Evolutionary conservation across 2,113 vertebrate genomes (phyloP).

Genomic region (Zosterops hypoxanthus): DNA sequence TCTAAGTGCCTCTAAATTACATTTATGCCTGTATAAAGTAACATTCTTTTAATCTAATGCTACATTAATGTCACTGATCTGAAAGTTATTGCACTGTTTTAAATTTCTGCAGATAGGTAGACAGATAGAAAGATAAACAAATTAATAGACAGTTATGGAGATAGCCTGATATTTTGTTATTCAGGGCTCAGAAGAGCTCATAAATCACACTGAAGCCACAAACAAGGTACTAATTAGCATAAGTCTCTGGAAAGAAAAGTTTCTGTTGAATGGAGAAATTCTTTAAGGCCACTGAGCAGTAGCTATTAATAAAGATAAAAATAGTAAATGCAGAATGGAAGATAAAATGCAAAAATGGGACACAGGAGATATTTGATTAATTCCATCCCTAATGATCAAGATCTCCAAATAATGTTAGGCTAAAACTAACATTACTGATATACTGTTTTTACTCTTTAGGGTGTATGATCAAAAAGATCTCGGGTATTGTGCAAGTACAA

Average conservation of each 20-base stretch:
- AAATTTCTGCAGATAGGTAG: slow-evolving; percentile 77
- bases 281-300: slow-evolving; percentile 65
- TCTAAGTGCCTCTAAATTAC: slow-evolving; percentile 84
- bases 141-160: slow-evolving; percentile 77
- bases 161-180: slow-evolving; percentile 68
- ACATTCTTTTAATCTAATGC: slow-evolving; percentile 83
- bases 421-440: slow-evolving; percentile 63
- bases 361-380: slow-evolving; percentile 61
- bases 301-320: slow-evolving; percentile 67
- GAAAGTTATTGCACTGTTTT: slow-evolving; percentile 76
- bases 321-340: slow-evolving; percentile 50
- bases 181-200: slow-evolving; percentile 53
- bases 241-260: slow-evolving; percentile 69
- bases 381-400: slow-evolving; percentile 67
- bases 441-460: slow-evolving; percentile 63
- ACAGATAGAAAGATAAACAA: slow-evolving; percentile 80
- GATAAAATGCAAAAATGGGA: slow-evolving; percentile 54
- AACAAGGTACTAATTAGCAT: slow-evolving; percentile 70
- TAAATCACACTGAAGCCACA: slow-evolving; percentile 66
- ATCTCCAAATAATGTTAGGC: slow-evolving; percentile 55
- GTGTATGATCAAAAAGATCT: slow-evolving; percentile 68
- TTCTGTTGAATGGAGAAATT: slow-evolving; percentile 64
- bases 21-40: slow-evolving; percentile 78
- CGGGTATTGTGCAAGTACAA: slow-evolving; percentile 55
- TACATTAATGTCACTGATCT: slow-evolving; percentile 79